Percentiles rank a stretch among this genome's conserved stretches.
Conservation (phyloP, 2,797 vertebrate genomes). For the Orestias chungarensis region DNA sequence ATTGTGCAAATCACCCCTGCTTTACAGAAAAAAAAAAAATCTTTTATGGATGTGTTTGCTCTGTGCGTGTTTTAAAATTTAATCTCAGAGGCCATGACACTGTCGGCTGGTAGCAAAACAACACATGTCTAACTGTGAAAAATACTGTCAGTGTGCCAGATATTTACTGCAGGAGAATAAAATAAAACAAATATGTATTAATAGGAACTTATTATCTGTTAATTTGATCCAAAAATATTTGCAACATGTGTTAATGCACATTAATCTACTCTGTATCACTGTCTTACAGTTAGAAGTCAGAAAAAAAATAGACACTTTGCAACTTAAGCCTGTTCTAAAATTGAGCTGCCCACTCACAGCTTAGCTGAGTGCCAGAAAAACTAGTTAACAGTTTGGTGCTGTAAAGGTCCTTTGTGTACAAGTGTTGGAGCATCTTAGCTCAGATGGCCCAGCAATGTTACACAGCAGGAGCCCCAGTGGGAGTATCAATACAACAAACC, state of each 20-base stretch:
- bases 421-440: constrained; percentile 58
- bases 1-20: constrained; percentile 52
- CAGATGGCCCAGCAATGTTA: constrained; percentile 69
- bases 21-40: constrained; percentile 46
- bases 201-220: constrained; percentile 8
- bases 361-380: constrained; percentile 57
- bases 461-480: constrained; percentile 65
- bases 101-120: constrained; percentile 38
- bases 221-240: background rate
- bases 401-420: constrained; percentile 67
- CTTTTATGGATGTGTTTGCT: constrained; percentile 60
- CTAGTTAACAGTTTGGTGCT: constrained; percentile 63
- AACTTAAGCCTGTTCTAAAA: constrained; percentile 63
- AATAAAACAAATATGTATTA: constrained; percentile 4
- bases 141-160: constrained; percentile 29
- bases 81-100: constrained; percentile 43
- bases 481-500: constrained; percentile 62
- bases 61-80: constrained; percentile 59
- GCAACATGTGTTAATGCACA: constrained; percentile 5
- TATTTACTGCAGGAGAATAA: constrained; percentile 13
- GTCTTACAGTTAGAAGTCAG: constrained; percentile 42
- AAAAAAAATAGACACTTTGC: constrained; percentile 59
- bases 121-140: constrained; percentile 34
- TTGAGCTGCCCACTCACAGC: constrained; percentile 67
- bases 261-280: constrained; percentile 36